Base-by-base conservation (phyloP, 2,113 vertebrate species). In the Choloepus hoffmanni region DNA sequence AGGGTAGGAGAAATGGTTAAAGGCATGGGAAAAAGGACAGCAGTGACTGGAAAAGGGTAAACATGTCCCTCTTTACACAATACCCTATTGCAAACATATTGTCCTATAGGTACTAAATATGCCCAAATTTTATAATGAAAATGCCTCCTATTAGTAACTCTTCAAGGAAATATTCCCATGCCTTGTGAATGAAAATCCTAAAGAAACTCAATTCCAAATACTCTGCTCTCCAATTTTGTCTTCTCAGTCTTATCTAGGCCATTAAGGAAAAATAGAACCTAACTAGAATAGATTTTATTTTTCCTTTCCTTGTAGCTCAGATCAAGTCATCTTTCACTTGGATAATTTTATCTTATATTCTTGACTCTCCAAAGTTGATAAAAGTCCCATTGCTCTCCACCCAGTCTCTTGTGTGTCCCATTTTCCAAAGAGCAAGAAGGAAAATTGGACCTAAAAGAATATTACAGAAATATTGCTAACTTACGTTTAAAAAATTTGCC, bases 401-500 rank as follows among this genome's bases (percentile, higher is more conserved):
- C n/a, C 70, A 70, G 43, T 53, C 7, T 53, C 68, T 68, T 76
- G n/a, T 11, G 28, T 70, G 23, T 26, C 28, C n/a, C 14, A 30
- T 77, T 94, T 94, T 45, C n/a, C 30, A 50, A 91, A 83, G 18
- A 78, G 76, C 45, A 33, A 79, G 86, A 87, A 87, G 53, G 23
- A 68, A 68, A 94, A 70, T 72, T 62, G 30, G 50, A 83, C 45
- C 26, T 63, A n/a, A 77, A 83, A 40, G 48, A 55, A 70, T 65
- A 72, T 91, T 76, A 83, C 43, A 83, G 82, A 87, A 70, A 55
- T 68, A 55, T 62, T n/a, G 76, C 76, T 83, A 3, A 55, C n/a
- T 77, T 53, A 65, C 63, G 53, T 77, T 94, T 21, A 70, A 50
- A 77, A 93, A 84, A 91, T 90, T 87, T 77, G 50, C 83, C 92